Evolutionary conservation across 2,888 invertebrate genomes (phyloP).

Genomic region (Melinaea menophilus): DNA sequence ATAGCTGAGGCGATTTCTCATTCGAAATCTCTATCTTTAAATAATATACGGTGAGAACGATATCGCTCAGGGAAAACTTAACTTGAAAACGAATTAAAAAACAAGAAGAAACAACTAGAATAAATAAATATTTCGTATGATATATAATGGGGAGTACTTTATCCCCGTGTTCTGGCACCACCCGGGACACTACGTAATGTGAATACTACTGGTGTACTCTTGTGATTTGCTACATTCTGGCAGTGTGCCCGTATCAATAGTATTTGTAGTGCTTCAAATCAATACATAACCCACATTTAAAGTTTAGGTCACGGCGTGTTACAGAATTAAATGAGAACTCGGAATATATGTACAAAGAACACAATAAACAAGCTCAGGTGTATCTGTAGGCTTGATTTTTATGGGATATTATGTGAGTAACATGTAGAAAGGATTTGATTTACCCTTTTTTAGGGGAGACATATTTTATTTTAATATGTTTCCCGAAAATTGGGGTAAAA

Average conservation of each 20-base stretch:
- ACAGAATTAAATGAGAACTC: not conserved
- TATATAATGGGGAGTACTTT: not conserved
- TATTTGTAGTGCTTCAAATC: conserved; percentile 13
- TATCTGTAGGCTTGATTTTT: too few relatives aligned
- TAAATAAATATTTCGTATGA: too few relatives aligned
- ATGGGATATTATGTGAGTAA: too few relatives aligned
- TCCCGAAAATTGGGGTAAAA: too few relatives aligned
- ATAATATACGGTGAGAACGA: not conserved
- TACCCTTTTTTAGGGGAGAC: too few relatives aligned
- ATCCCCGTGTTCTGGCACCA: conserved; percentile 13
- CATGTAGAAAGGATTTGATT: too few relatives aligned
- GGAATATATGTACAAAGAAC: not conserved
- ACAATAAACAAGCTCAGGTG: too few relatives aligned
- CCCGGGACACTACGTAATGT: conserved; percentile 19
- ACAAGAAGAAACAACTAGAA: too few relatives aligned
- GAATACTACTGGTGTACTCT: conserved; percentile 5
- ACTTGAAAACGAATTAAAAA: too few relatives aligned
- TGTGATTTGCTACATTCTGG: conserved; percentile 22
- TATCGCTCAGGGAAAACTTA: too few relatives aligned
- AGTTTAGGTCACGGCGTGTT: not conserved
- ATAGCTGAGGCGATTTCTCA: conserved; percentile 39
- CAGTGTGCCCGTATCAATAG: conserved; percentile 16
- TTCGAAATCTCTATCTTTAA: conserved; percentile 11
- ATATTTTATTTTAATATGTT: too few relatives aligned
- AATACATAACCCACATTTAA: conserved; percentile 3